phyloP scores from a whole-genome alignment of 2,113 vertebrate species.

The Zosterops japonicus region DNA sequence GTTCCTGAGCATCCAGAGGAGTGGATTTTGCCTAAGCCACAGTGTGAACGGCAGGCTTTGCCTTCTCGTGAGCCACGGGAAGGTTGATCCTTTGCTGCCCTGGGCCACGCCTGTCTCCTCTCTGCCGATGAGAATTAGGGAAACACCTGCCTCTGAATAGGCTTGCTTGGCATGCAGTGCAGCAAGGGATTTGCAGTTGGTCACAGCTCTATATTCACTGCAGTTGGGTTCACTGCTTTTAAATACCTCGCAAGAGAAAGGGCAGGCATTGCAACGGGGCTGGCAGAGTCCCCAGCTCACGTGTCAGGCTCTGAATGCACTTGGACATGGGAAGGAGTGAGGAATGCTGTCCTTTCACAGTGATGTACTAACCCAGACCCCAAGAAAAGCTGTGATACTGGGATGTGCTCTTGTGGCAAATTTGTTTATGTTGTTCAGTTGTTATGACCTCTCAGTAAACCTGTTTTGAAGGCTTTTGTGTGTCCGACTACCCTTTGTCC shows the following conservation, averaged over 20 bases:
- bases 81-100: neutral
- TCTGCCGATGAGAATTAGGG: neutral
- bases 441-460: neutral
- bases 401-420: neutral
- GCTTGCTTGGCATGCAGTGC: accelerated
- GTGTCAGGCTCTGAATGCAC: neutral
- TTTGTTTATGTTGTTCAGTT: neutral
- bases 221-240: neutral
- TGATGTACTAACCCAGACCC: neutral
- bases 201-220: neutral
- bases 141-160: neutral
- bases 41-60: neutral
- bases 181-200: neutral
- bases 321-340: neutral
- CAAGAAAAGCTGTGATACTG: neutral
- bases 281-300: neutral
- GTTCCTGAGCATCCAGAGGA: neutral
- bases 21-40: neutral
- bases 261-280: neutral
- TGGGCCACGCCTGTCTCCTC: neutral
- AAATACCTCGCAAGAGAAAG: neutral
- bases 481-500: neutral
- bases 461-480: neutral
- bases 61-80: neutral
- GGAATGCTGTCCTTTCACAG: neutral